Percentiles rank a stretch among this genome's conserved stretches.
These are phyloP conservation scores for Hyles euphorbiae DNA, from an alignment of 1,140 invertebrate genomes.

Conservation along the genomic window DNA sequence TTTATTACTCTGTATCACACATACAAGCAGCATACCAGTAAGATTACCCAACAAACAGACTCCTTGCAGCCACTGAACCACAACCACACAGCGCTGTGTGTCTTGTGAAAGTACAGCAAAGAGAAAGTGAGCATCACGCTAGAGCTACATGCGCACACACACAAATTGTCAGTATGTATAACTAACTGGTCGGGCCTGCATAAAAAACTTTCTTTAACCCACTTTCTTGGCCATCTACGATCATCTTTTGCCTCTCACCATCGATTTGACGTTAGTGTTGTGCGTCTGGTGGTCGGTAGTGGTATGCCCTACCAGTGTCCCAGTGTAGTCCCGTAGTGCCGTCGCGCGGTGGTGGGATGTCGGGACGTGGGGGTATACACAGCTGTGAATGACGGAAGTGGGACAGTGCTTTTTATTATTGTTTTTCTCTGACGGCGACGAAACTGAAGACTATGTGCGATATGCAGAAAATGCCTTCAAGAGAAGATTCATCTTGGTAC, in stretches of 20 bases:
- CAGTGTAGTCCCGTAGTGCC: conserved; percentile 54
- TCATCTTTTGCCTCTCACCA: conserved; percentile 64
- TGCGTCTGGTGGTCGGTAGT: conserved; percentile 59
- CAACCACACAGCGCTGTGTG: conserved; percentile 51
- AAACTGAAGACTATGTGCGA: conserved; percentile 54
- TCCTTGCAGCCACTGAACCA: conserved; percentile 61
- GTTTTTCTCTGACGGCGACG: conserved; percentile 43
- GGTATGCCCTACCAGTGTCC: conserved; percentile 66
- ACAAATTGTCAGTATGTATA: conserved; percentile 49
- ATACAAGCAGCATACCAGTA: neutral
- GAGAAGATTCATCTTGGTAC: conserved; percentile 67
- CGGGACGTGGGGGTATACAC: conserved; percentile 54
- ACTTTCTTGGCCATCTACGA: conserved; percentile 62
- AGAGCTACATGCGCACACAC: conserved; percentile 46
- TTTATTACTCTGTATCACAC: neutral
- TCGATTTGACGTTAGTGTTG: conserved; percentile 59
- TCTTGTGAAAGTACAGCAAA: conserved; percentile 73
- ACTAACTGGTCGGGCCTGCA: conserved; percentile 50
- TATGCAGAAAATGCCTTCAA: conserved; percentile 69
- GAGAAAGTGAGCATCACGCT: conserved; percentile 71
- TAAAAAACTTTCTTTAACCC: conserved; percentile 74
- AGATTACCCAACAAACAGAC: conserved; percentile 48
- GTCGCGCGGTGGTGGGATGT: conserved; percentile 53
- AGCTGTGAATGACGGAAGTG: conserved; percentile 50
- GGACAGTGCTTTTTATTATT: conserved; percentile 55